Percentiles rank a stretch among this genome's conserved stretches.
phyloP scores from a whole-genome alignment of 2,113 vertebrate species.

The Apteryx owenii region DNA sequence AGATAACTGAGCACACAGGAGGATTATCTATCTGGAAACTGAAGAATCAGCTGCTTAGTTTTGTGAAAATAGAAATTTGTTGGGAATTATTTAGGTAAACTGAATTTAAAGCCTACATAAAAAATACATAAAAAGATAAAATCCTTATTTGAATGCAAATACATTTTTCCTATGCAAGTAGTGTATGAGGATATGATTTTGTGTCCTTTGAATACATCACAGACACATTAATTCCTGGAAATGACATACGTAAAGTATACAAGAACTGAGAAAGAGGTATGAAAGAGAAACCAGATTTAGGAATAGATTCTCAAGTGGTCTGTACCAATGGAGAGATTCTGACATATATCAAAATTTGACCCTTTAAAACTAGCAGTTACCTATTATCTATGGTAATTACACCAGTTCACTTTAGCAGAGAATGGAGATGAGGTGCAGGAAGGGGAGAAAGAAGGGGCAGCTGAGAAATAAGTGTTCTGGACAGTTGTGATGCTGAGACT shows the following conservation, averaged over 20 bases:
- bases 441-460: background rate
- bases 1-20: background rate
- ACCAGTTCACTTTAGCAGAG: background rate
- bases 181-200: background rate
- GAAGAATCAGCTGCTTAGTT: background rate
- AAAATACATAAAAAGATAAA: background rate
- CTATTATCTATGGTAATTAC: background rate
- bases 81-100: slow-evolving; percentile 27
- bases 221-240: background rate
- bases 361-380: background rate
- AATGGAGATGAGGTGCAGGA: background rate
- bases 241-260: background rate
- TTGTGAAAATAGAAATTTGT: background rate
- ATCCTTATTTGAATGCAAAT: background rate
- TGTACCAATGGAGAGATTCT: background rate
- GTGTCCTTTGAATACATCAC: background rate
- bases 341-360: background rate
- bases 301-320: background rate
- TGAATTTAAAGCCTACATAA: background rate
- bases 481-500: background rate
- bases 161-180: background rate
- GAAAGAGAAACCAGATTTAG: background rate
- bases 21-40: background rate
- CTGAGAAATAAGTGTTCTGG: background rate
- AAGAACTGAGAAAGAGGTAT: background rate